Percentiles rank a stretch among this genome's conserved stretches.
phyloP scores from a whole-genome alignment of 2,888 invertebrate species.

The Electrophaes corylata region DNA sequence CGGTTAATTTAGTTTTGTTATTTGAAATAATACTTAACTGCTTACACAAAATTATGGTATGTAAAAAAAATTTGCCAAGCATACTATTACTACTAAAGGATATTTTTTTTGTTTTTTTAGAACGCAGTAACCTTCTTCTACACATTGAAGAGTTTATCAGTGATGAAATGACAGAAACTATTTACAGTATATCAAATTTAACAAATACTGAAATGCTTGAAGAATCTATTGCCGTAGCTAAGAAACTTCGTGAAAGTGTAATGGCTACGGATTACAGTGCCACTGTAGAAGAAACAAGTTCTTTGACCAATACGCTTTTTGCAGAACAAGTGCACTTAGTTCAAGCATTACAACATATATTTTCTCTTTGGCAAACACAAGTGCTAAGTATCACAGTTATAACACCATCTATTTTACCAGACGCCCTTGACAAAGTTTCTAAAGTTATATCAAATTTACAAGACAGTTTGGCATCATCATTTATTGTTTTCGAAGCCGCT shows the following conservation, averaged over 20 bases:
- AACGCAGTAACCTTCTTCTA: constrained; percentile 34
- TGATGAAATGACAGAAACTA: constrained; percentile 41
- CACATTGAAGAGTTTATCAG: constrained; percentile 51
- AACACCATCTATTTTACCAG: constrained; percentile 34
- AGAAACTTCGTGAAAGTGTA: constrained; percentile 44
- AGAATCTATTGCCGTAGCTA: constrained; percentile 44
- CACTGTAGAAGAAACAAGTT: constrained; percentile 26
- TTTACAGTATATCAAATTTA: constrained; percentile 40
- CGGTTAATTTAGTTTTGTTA: background rate
- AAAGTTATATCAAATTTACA: constrained; percentile 55
- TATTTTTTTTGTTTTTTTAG: constrained; percentile 17
- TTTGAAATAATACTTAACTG: no score
- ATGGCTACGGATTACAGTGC: constrained; percentile 18
- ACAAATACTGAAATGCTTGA: constrained; percentile 40
- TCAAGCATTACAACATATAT: constrained; percentile 45
- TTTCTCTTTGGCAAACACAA: constrained; percentile 48
- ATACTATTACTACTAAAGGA: no score
- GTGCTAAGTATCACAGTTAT: constrained; percentile 47
- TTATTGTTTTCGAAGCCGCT: constrained; percentile 33
- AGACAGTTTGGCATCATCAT: constrained; percentile 48
- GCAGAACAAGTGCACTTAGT: constrained; percentile 43
- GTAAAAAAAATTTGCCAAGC: no score
- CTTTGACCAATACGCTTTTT: constrained; percentile 21
- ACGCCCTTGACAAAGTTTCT: constrained; percentile 47
- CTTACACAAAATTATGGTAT: no score